Percentiles rank a stretch among this genome's conserved stretches.
Evolutionary conservation across 2,888 invertebrate species (phyloP).

Genomic region (Aricia artaxerxes): DNA sequence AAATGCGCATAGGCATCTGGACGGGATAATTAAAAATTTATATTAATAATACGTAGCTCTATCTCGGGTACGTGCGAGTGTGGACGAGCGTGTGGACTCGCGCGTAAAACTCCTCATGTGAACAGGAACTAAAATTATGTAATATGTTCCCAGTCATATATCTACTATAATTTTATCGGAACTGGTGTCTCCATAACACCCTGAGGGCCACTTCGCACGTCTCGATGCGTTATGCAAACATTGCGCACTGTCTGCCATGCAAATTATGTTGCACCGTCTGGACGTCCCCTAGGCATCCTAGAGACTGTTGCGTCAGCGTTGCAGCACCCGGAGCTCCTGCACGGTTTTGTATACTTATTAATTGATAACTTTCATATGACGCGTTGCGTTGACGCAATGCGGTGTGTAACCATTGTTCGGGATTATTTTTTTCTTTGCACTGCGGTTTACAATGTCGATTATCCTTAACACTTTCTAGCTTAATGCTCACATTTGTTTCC

Average conservation of each 20-base stretch:
- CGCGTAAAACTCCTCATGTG: too few species aligned
- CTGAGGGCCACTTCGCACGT: not conserved
- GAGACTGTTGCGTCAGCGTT: not conserved
- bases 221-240: not conserved
- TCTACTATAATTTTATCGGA: not conserved
- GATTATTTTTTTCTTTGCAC: not conserved
- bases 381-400: not conserved
- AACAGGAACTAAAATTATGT: too few species aligned
- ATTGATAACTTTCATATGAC: not conserved
- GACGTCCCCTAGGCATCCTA: not conserved
- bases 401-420: not conserved
- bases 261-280: conserved; percentile 5
- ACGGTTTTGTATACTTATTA: not conserved
- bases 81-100: too few species aligned
- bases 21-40: too few species aligned
- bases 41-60: too few species aligned
- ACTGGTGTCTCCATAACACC: not conserved
- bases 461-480: not conserved
- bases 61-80: too few species aligned
- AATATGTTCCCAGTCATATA: not conserved
- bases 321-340: not conserved
- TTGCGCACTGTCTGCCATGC: not conserved
- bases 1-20: too few species aligned
- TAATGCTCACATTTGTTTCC: not conserved
- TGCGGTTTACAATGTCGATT: not conserved